Evolutionary conservation across 2,888 invertebrate species (phyloP), one percentile per base, ranked within the genome.

Genomic region (Calameuta idolon): DNA sequence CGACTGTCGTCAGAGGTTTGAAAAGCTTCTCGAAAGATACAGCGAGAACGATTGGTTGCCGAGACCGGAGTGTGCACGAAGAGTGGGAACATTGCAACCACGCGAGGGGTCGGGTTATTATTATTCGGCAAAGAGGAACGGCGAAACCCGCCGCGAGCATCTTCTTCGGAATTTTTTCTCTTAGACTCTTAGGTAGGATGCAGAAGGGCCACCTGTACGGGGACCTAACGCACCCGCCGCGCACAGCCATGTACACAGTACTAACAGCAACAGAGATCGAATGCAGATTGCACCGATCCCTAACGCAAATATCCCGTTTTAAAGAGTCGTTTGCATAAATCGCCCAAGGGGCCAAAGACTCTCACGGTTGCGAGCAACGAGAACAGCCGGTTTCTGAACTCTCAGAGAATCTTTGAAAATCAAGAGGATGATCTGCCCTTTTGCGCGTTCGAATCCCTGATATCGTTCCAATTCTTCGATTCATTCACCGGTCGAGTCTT

Each of bases 281-380:
- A 75, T 34, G 73, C 71, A 75, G 31, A 69, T 76, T 34, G 69
- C 33, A 76, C 75, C 79, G 81, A 77, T 77, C 84, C 82, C 82
- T 78, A 85, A 85, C 86, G 85, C 86, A 90, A 90, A 90, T 90
- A 90, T 90, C 88, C 89, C 88, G 89, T 90, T 90, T 90, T 87
- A 89, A 89, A 85, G 82, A 85, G 82, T 84, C 86, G 85, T 89
- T 89, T 87, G 88, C 87, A 87, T 89, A 87, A 81, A 77, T 77
- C 69, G 85, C 89, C 83, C 75, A 82, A 69, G 69, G 69, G 69
- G 69, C 69, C 69, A 15, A 69, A 30, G 1, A 40, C 40, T 40
- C 40, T 15, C 40, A 40, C 15, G 15, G 40, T 40, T 40, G 40
- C 40, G 15, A 40, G 40, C 5, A 40, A 15, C 40, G 12, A 40